Conservation (phyloP, 2,113 vertebrate genomes). For the human region DNA sequence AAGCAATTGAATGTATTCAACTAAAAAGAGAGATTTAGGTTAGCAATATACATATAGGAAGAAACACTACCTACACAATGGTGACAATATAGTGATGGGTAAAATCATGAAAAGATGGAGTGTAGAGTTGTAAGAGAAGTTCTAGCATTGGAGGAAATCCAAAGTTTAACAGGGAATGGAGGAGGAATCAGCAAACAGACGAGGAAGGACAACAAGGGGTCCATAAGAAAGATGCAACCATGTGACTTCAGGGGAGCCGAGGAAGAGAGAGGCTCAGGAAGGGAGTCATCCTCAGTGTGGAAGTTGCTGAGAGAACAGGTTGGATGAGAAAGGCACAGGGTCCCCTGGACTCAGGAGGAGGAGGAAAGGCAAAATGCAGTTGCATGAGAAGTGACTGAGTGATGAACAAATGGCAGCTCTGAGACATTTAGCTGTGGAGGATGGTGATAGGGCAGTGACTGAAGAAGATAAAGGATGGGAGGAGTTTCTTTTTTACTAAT, state of each 20-base stretch:
- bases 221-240: not conserved
- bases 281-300: too few species aligned
- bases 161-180: not conserved
- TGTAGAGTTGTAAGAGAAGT: not conserved
- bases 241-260: not conserved
- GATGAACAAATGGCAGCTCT: not conserved
- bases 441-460: too few species aligned
- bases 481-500: not conserved
- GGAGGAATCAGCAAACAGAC: not conserved
- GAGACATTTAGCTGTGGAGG: not conserved
- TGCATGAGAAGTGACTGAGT: not conserved
- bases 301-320: not conserved
- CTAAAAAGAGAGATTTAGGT: not conserved
- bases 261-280: not conserved
- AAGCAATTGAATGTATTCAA: not conserved
- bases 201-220: not conserved
- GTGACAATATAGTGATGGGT: not conserved
- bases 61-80: not conserved
- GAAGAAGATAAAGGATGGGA: not conserved
- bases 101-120: not conserved
- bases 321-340: not conserved
- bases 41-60: not conserved
- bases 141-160: not conserved
- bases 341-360: not conserved
- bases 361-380: not conserved